Conservation (phyloP, 2,113 vertebrate species). For the Plectropomus leopardus region DNA sequence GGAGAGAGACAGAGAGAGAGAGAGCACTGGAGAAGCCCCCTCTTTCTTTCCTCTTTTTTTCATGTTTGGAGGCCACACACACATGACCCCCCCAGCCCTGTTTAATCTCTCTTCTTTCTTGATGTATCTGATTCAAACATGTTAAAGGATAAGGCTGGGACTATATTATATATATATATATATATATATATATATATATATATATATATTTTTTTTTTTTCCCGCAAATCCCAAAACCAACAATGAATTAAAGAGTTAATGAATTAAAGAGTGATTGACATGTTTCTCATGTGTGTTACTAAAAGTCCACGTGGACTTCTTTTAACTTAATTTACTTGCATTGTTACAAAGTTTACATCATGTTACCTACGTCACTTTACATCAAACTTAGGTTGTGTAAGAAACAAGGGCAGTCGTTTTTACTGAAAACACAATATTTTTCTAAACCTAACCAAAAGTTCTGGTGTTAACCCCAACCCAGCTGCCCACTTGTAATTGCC, state of each 20-base stretch:
- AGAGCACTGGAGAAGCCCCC: constrained; percentile 1
- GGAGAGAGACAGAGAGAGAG: constrained; percentile 17
- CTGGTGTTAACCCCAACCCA: too few relatives aligned
- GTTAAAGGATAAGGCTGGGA: neutral
- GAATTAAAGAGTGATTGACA: neutral
- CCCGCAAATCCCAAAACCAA: neutral
- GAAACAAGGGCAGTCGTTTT: too few relatives aligned
- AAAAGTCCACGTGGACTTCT: too few relatives aligned
- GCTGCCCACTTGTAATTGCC: too few relatives aligned
- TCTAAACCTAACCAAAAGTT: too few relatives aligned
- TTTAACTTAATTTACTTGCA: too few relatives aligned
- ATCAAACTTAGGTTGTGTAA: too few relatives aligned
- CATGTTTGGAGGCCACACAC: constrained; percentile 35
- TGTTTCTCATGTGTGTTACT: neutral
- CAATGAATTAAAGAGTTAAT: neutral
- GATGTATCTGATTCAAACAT: neutral
- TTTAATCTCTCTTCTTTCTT: neutral
- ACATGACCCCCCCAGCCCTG: constrained; percentile 27
- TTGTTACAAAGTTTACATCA: too few relatives aligned
- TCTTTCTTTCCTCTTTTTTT: constrained; percentile 16
- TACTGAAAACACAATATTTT: too few relatives aligned
- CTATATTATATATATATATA: neutral
- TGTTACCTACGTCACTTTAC: too few relatives aligned
- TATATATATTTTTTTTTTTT: too few relatives aligned
- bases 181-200: too few relatives aligned